Evolutionary conservation across 2,888 invertebrate genomes (phyloP).

Genomic region (Drosophila borborema): DNA sequence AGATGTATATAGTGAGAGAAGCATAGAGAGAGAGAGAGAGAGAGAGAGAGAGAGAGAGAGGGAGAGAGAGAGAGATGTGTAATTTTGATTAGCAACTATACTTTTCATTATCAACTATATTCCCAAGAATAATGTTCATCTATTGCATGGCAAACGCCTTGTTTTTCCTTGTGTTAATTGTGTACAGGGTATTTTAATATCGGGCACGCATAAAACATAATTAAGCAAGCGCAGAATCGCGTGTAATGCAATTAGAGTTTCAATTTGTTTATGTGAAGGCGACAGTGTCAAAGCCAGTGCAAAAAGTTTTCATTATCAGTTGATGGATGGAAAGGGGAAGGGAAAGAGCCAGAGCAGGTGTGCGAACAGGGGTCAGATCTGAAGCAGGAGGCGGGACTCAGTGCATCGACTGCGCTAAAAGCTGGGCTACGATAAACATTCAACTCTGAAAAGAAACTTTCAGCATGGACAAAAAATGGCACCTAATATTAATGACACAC

Average conservation of each 20-base stretch:
- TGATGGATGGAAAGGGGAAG: neutral
- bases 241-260: constrained; percentile 1
- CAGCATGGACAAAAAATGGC: constrained; percentile 11
- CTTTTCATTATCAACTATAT: too few species aligned
- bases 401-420: constrained; percentile 7
- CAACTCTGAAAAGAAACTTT: constrained; percentile 10
- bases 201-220: neutral
- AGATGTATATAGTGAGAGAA: neutral
- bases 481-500: constrained; percentile 65
- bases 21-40: neutral
- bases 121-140: too few species aligned
- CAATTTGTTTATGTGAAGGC: constrained; percentile 7
- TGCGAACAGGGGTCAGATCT: neutral
- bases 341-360: neutral
- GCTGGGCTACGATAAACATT: neutral
- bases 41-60: neutral
- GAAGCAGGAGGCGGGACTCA: neutral
- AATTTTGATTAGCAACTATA: too few species aligned
- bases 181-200: neutral
- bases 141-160: too few species aligned
- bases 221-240: neutral
- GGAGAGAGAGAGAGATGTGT: neutral
- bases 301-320: constrained; percentile 1
- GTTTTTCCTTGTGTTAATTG: neutral
- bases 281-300: constrained; percentile 1